phyloP scores from a whole-genome alignment of 2,797 vertebrate species.

The Triplophysa yarkandensis region DNA sequence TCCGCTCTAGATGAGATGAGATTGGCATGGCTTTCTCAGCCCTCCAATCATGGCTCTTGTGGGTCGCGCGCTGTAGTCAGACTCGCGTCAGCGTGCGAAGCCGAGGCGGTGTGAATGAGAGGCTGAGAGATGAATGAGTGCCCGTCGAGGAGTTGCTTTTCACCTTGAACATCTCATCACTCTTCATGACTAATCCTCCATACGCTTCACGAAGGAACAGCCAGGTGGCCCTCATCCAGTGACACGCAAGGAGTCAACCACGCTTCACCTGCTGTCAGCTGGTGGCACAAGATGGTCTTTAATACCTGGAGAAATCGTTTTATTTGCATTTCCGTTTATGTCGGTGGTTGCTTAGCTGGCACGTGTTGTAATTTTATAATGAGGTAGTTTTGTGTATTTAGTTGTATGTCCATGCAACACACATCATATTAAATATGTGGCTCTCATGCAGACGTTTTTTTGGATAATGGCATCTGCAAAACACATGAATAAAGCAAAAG shows the following conservation, averaged over 20 bases:
- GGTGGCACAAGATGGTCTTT: not conserved
- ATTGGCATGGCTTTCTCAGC: conserved; percentile 66
- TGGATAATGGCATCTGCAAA: too few relatives aligned
- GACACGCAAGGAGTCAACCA: conserved; percentile 38
- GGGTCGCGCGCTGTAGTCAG: conserved; percentile 51
- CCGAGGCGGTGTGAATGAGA: conserved; percentile 54
- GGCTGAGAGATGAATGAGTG: conserved; percentile 65
- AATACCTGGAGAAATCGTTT: not conserved
- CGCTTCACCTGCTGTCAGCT: conserved; percentile 27
- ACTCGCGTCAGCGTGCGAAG: conserved; percentile 59
- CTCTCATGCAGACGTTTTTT: too few relatives aligned
- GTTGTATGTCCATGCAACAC: not conserved
- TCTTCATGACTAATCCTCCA: conserved; percentile 73
- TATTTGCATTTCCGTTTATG: not conserved
- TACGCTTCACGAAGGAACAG: conserved; percentile 54
- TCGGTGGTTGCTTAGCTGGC: not conserved
- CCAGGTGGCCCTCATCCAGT: conserved; percentile 57
- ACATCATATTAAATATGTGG: too few relatives aligned
- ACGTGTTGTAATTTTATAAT: not conserved
- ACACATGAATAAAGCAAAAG: too few relatives aligned
- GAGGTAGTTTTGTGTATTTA: not conserved
- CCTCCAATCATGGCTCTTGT: conserved; percentile 58
- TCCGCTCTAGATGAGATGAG: conserved; percentile 44
- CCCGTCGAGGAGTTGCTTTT: conserved; percentile 70
- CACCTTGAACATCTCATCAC: conserved; percentile 71